Conservation (phyloP, 2,113 vertebrate genomes). For the Tachysurus fulvidraco region DNA sequence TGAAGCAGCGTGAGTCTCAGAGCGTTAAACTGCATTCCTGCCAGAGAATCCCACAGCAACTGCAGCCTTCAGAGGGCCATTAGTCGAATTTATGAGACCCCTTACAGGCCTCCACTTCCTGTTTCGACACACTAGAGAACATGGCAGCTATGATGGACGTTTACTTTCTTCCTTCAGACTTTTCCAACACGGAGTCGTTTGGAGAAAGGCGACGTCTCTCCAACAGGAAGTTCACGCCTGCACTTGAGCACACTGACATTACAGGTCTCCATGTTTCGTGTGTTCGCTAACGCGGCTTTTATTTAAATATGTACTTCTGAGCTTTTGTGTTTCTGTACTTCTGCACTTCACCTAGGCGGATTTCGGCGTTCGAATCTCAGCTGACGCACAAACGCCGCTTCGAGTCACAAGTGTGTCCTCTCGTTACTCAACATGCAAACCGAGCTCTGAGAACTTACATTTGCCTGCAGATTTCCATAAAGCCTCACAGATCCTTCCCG, state of each 20-base stretch:
- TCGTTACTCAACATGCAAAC: neutral
- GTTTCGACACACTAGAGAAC: conserved; percentile 47
- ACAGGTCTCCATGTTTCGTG: neutral
- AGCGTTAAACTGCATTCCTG: conserved; percentile 53
- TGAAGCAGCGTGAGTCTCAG: neutral
- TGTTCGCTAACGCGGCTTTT: neutral
- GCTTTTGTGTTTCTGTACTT: too few species aligned
- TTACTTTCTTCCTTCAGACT: neutral
- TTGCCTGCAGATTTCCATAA: conserved; percentile 35
- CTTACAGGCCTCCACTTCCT: conserved; percentile 61
- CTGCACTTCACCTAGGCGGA: too few species aligned
- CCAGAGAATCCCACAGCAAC: conserved; percentile 62
- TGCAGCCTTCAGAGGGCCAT: conserved; percentile 62
- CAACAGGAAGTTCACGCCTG: neutral
- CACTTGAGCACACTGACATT: neutral
- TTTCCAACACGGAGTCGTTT: neutral
- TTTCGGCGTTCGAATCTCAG: too few species aligned
- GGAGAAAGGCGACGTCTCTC: neutral
- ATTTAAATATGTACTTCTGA: too few species aligned
- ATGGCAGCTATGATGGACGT: neutral
- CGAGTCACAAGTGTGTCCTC: neutral
- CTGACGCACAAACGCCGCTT: neutral
- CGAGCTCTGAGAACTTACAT: conserved; percentile 12
- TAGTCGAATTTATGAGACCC: conserved; percentile 59
- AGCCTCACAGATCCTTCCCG: neutral